A percentile compares a stretch with the other conserved stretches of the same genome.
Conservation (phyloP, 1,140 invertebrate species). For the Bradynema listronoti region DNA sequence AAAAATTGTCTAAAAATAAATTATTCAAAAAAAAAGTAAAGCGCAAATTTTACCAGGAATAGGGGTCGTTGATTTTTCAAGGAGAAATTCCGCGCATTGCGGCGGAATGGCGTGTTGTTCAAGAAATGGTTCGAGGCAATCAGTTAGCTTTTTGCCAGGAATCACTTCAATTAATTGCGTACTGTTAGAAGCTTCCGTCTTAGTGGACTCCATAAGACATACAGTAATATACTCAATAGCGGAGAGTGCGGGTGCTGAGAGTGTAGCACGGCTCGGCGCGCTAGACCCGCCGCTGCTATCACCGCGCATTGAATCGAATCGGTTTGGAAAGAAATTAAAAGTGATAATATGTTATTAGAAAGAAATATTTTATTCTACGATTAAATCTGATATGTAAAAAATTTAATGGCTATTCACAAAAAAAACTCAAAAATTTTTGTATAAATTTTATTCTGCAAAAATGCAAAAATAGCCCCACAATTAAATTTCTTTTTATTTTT, state of each 20-base stretch:
- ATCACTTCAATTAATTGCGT: constrained; percentile 21
- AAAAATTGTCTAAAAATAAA: background rate
- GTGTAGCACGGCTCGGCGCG: background rate
- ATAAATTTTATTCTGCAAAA: too few relatives aligned
- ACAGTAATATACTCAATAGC: constrained; percentile 10
- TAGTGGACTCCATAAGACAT: background rate
- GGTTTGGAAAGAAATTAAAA: too few relatives aligned
- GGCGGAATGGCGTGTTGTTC: constrained; percentile 21
- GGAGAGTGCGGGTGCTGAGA: constrained; percentile 2
- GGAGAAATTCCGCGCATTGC: constrained; percentile 22
- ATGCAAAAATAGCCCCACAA: too few relatives aligned
- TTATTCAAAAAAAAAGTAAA: background rate
- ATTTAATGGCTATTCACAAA: too few relatives aligned
- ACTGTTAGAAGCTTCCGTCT: background rate
- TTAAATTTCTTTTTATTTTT: too few relatives aligned
- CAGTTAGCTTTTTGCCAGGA: constrained; percentile 20
- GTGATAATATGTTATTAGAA: too few relatives aligned
- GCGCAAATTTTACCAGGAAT: constrained; percentile 15
- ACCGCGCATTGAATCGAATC: too few relatives aligned
- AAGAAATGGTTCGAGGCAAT: constrained; percentile 24
- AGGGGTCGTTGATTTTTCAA: constrained; percentile 30
- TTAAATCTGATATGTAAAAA: too few relatives aligned
- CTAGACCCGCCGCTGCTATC: too few relatives aligned
- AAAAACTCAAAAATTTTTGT: too few relatives aligned
- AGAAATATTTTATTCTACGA: too few relatives aligned